Evolutionary conservation across 2,113 vertebrate genomes (phyloP).

Genomic region (Toxotes jaculatrix): DNA sequence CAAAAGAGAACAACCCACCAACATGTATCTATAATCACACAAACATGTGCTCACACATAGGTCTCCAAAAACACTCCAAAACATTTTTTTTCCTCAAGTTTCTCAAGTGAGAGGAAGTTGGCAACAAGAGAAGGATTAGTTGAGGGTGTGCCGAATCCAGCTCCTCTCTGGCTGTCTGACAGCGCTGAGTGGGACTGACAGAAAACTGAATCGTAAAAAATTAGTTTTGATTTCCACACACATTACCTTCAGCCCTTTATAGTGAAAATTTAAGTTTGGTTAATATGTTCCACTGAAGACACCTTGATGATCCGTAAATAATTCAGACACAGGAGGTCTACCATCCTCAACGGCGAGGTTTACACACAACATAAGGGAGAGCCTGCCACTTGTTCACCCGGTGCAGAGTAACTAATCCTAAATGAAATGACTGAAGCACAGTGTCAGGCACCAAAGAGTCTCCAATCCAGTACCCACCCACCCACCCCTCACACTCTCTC

Average conservation of each 20-base stretch:
- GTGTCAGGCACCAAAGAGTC: conserved; percentile 76
- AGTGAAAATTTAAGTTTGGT: conserved; percentile 15
- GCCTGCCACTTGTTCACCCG: conserved; percentile 78
- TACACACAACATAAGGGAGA: conserved; percentile 64
- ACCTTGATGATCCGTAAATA: conserved; percentile 68
- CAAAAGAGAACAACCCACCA: neutral
- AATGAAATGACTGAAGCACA: conserved; percentile 81
- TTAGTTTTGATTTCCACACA: conserved; percentile 34
- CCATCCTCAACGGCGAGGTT: conserved; percentile 43
- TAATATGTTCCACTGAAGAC: conserved; percentile 40
- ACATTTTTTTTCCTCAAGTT: neutral
- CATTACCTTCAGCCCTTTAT: conserved; percentile 18
- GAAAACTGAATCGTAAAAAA: conserved; percentile 29
- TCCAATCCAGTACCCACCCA: conserved; percentile 59
- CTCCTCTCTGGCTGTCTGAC: conserved; percentile 23
- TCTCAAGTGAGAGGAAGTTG: conserved; percentile 10
- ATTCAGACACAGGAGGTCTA: conserved; percentile 66
- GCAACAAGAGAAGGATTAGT: conserved; percentile 32
- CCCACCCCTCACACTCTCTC: conserved; percentile 32
- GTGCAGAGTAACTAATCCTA: conserved; percentile 79
- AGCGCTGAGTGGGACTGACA: conserved; percentile 6
- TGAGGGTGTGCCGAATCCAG: conserved; percentile 17
- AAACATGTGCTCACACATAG: conserved; percentile 10
- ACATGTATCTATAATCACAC: neutral
- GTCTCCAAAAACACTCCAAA: neutral